Evolutionary conservation across 2,113 vertebrate genomes (phyloP).

Genomic region (Dissostichus mawsoni): DNA sequence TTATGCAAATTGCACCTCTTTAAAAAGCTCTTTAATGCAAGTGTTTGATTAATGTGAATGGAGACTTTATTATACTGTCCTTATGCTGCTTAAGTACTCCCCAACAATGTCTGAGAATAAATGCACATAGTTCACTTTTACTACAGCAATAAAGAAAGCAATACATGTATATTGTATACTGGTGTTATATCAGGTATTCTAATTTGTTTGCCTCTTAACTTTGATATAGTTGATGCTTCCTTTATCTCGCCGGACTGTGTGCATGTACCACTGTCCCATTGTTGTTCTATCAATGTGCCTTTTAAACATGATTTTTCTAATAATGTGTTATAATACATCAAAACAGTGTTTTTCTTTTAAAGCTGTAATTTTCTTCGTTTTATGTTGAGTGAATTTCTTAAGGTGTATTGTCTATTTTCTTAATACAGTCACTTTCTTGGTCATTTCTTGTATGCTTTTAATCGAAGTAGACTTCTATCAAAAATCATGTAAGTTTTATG

Average conservation of each 20-base stretch:
- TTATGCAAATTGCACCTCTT: slow-evolving; percentile 62
- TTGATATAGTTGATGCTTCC: slow-evolving; percentile 67
- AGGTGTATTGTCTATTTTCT: slow-evolving; percentile 3
- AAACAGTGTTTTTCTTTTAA: neutral
- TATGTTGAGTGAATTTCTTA: slow-evolving; percentile 2
- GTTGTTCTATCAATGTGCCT: slow-evolving; percentile 64
- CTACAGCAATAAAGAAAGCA: slow-evolving; percentile 74
- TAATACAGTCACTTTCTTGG: neutral
- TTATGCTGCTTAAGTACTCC: slow-evolving; percentile 62
- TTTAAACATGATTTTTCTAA: slow-evolving; percentile 40
- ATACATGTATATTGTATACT: slow-evolving; percentile 58
- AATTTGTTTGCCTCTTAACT: slow-evolving; percentile 61
- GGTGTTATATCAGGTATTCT: slow-evolving; percentile 60
- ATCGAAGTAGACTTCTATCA: slow-evolving; percentile 4
- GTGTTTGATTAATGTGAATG: slow-evolving; percentile 24
- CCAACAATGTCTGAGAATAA: slow-evolving; percentile 25
- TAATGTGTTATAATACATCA: slow-evolving; percentile 4
- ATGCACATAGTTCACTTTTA: slow-evolving; percentile 72
- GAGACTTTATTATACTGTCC: slow-evolving; percentile 26
- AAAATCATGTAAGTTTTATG: slow-evolving; percentile 12
- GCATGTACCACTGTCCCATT: slow-evolving; percentile 60
- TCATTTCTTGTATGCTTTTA: neutral
- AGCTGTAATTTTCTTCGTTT: neutral
- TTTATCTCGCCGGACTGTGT: slow-evolving; percentile 38
- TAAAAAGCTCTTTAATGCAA: slow-evolving; percentile 30